Base-by-base conservation (phyloP, 2,797 vertebrate genomes). In the Dipus sagitta region DNA sequence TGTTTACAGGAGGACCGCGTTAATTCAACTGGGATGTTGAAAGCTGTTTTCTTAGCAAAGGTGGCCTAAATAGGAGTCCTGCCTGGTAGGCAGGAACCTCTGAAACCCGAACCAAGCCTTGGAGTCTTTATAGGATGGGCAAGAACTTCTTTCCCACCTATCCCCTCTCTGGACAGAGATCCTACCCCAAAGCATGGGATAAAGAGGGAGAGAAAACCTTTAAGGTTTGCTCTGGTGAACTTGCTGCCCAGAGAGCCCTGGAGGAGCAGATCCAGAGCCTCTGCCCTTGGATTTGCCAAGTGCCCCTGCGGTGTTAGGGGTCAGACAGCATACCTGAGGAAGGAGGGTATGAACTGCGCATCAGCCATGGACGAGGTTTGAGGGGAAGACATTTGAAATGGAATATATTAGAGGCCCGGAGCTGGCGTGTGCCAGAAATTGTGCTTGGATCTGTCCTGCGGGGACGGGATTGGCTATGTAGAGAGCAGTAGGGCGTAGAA, bases 241-340 rank as follows among this genome's bases (percentile, higher is more conserved):
- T 72, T 71, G n/a, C 58, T 75, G 20, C 26, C 38, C 14, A 26
- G 26, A 75, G n/a, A 58, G 23, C 30, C 65, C 24, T 2, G 6
- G 17, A 82, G 38, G 72, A 21, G 26, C 1, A 2, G 32, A 7
- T 38, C 17, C 47, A 8, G 14, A 71, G 28, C 8, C 18, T 18
- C 54, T 38, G 62, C 71, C 28, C 34, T 62, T 34, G 42, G 32
- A 34, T 74, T 68, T 77, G 74, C 47, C 2, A 23, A 30, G 4
- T 1, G 8, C 26, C 3, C 20, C 10, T 14, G 2, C 17, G 20
- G 9, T 32, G 0, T 30, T 67, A 62, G 14, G 20, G 28, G 0
- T 86, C 34, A 58, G 52, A 28, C 78, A 74, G 42, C 2, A 0
- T 10, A 15, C 89, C 64, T 64, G 80, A 90, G 52, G 86, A 94